These are phyloP conservation scores for Laticauda colubrina DNA, from an alignment of 2,113 vertebrate species.

Conservation along the genomic window DNA sequence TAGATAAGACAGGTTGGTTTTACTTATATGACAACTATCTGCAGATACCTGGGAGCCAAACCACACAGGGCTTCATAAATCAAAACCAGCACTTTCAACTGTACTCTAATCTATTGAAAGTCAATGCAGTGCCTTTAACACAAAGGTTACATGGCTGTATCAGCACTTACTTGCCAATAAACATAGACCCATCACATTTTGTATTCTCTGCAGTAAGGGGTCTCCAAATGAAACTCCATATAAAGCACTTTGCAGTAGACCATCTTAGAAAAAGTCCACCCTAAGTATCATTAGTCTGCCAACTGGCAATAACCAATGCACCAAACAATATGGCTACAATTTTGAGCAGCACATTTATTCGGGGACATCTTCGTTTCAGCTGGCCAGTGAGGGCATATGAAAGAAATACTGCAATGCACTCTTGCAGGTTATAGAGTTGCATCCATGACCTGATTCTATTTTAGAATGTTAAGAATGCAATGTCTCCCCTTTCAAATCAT, in stretches of 20 bases:
- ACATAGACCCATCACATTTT: background rate
- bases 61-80: background rate
- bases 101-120: background rate
- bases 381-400: background rate
- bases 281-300: background rate
- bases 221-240: background rate
- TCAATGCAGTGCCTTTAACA: background rate
- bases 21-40: background rate
- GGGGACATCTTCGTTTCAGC: background rate
- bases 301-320: background rate
- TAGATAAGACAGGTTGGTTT: background rate
- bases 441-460: background rate
- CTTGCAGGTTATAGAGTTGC: background rate
- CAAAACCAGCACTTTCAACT: background rate
- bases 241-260: background rate
- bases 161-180: background rate
- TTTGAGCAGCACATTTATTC: background rate
- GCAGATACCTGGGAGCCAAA: background rate
- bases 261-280: background rate
- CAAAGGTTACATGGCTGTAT: background rate
- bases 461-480: background rate
- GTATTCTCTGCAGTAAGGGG: background rate
- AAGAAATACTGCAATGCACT: background rate
- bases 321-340: background rate
- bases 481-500: background rate